Evolutionary conservation across 2,888 invertebrate species (phyloP).

Genomic region (Ashinkailepas kermadecensis): DNA sequence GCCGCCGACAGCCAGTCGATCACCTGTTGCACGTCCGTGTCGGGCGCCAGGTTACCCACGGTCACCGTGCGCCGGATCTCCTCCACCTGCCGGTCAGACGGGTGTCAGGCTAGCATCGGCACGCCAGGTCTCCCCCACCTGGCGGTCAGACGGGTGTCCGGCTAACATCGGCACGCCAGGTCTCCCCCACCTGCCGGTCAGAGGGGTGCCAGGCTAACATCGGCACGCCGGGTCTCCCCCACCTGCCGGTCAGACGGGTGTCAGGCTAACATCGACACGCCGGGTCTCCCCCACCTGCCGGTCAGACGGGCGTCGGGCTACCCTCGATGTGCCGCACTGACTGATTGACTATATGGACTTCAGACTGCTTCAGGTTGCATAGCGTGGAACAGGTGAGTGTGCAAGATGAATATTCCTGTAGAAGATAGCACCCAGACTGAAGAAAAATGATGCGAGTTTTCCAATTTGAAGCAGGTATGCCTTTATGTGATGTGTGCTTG

Average conservation of each 20-base stretch:
- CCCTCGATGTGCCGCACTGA: neutral
- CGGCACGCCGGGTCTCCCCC: neutral
- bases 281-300: slow-evolving; percentile 91
- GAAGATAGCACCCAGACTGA: too few relatives aligned
- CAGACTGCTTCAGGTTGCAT: too few relatives aligned
- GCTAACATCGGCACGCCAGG: slow-evolving; percentile 78
- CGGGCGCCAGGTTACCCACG: slow-evolving; percentile 67
- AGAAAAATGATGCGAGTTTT: too few relatives aligned
- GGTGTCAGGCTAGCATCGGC: neutral
- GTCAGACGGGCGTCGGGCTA: slow-evolving; percentile 37
- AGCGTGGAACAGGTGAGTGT: too few relatives aligned
- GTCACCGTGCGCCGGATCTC: slow-evolving; percentile 91
- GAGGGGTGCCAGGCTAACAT: neutral
- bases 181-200: slow-evolving; percentile 86
- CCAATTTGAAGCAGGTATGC: too few relatives aligned
- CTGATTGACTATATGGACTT: too few relatives aligned
- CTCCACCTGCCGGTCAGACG: slow-evolving; percentile 66
- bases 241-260: slow-evolving; percentile 42
- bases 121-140: neutral
- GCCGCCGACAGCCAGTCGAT: slow-evolving; percentile 73
- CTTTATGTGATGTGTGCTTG: too few relatives aligned
- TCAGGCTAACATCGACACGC: slow-evolving; percentile 74
- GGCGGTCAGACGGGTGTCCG: slow-evolving; percentile 54
- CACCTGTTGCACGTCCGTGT: slow-evolving; percentile 63
- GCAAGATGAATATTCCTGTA: too few relatives aligned